Evolutionary conservation across 2,797 vertebrate genomes (phyloP), one percentile per base, ranked within the genome.

Genomic region (Coendou prehensilis): DNA sequence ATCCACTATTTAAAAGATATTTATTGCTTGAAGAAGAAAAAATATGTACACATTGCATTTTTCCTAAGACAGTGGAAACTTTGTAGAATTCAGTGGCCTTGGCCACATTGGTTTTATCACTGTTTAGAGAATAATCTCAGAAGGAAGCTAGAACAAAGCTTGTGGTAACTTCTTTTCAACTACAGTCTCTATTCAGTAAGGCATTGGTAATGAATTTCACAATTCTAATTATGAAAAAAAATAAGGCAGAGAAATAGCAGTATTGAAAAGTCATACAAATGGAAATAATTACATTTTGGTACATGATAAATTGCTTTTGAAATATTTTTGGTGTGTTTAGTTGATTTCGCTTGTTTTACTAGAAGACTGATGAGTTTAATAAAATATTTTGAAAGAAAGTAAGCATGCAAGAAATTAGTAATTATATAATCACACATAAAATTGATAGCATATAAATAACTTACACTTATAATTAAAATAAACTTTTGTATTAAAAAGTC

Each of bases 11-110:
- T 91, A 30, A 22, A 91, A 54, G 15, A 71, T 50, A 78, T 30
- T 33, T 71, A 73, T 95, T 71, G 28, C 26, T 85, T 95, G 15
- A 95, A 56, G 54, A 20, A 92, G 45, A 73, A 13, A 63, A 33
- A 50, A 56, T 59, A 37, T 64, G 6, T 37, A 82, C 0, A 15
- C 41, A 67, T 96, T 63, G 6, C 80, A 45, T 26, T 33, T 75
- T 80, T 57, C 23, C 41, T 63, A 17, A 61, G 7, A 73, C 84
- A 91, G 13, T 76, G 71, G n/a, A 20, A 87, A 87, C 54, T 28
- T 56, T 87, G 9, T 2, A 28, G 14, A 80, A 90, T 23, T 95
- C 61, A 88, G 64, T 71, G 79, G 26, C 17, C 9, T 69, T 5
- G 69, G 79, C 5, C 33, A 63, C 87, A 80, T 71, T 28, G 4